Evolutionary conservation across 2,888 invertebrate genomes (phyloP).

Genomic region (Hartigia nigra): DNA sequence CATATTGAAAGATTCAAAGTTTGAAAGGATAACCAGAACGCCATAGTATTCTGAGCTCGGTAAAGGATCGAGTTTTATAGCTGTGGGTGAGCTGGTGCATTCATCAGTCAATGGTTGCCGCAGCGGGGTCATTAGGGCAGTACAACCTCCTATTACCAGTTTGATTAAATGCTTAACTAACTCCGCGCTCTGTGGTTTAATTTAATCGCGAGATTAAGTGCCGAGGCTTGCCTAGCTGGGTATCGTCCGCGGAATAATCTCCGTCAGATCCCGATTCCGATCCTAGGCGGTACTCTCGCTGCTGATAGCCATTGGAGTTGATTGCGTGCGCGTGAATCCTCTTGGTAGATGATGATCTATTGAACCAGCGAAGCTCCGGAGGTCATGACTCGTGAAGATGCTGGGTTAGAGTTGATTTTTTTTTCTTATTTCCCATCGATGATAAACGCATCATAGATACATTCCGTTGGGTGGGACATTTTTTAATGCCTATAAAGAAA

Average conservation of each 20-base stretch:
- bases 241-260: slow-evolving; percentile 49
- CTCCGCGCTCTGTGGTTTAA: slow-evolving; percentile 62
- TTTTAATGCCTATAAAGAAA: not conserved
- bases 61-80: not conserved
- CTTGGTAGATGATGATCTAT: slow-evolving; percentile 51
- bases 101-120: slow-evolving; percentile 48
- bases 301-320: slow-evolving; percentile 41
- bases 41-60: not conserved
- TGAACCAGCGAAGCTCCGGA: slow-evolving; percentile 32
- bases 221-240: slow-evolving; percentile 45
- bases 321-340: slow-evolving; percentile 55
- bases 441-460: slow-evolving; percentile 23
- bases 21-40: not conserved
- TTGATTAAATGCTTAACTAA: slow-evolving; percentile 65
- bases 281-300: slow-evolving; percentile 11
- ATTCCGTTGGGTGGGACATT: not conserved
- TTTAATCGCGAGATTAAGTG: slow-evolving; percentile 64
- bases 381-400: slow-evolving; percentile 43
- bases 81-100: slow-evolving; percentile 38
- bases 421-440: slow-evolving; percentile 34
- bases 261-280: slow-evolving; percentile 31
- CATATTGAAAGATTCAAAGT: not conserved
- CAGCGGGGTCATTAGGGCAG: slow-evolving; percentile 55
- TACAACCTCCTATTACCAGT: slow-evolving; percentile 63
- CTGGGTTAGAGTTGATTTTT: slow-evolving; percentile 36